Base-by-base conservation (phyloP, 2,113 vertebrate species). In the Ardeotis arabs region DNA sequence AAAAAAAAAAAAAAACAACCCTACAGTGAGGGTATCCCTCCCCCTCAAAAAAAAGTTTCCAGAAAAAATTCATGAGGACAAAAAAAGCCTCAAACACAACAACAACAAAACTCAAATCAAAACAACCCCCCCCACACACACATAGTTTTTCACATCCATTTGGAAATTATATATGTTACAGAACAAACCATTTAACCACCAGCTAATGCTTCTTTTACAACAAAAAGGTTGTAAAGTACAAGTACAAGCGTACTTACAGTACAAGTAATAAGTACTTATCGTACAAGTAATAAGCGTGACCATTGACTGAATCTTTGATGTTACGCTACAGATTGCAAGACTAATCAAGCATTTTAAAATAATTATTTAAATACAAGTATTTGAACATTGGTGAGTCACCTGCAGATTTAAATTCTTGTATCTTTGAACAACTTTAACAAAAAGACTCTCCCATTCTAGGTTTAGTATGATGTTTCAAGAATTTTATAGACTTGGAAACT, bases 111-210 rank as follows among this genome's bases (percentile, higher is more conserved):
- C 15, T 4, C 21, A 60, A 21, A 35, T 44, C n/a, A 35, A 14
- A 16, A 29, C 14, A 47, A 24, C 2, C 15, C 15, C 12, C n/a
- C 14, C 24, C n/a, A n/a, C n/a, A 20, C 3, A 17, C 0, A 1
- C 10, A 2, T 11, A 35, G 8, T 5, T 62, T 58, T 63, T 63
- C 13, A 22, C 7, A 67, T 50, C 17, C 1, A 21, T 49, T 56
- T 84, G 22, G 28, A 89, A 76, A 87, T n/a, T 1, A 35, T 6
- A 28, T 33, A 6, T 62, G 35, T 55, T 79, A 45, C 14, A 58
- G 15, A 87, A 63, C 2, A 81, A 13, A 60, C 21, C 15, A 59
- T 37, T 84, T 64, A 37, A 66, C 21, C 16, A 74, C 16, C 12
- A 7, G 29, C 53, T 66, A 69, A 44, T 58, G 23, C 37, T 78